These are phyloP conservation scores for Schizotus pectinicornis DNA, from an alignment of 2,888 invertebrate genomes.

Conservation along the genomic window DNA sequence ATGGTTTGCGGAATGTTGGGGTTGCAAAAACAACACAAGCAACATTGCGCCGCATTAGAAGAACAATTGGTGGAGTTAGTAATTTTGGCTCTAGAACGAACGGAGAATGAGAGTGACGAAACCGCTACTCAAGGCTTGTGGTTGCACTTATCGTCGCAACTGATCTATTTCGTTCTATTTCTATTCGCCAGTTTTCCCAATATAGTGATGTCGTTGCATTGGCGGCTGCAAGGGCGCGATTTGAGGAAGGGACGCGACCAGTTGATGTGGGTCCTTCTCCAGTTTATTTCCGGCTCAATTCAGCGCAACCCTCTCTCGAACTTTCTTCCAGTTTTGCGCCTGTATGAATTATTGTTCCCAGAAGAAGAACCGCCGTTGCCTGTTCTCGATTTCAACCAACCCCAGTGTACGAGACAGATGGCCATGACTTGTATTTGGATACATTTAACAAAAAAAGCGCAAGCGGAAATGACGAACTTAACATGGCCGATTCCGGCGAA, in stretches of 20 bases:
- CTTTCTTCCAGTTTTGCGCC: constrained; percentile 86
- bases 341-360: constrained; percentile 91
- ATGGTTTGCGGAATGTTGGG: constrained; percentile 96
- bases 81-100: constrained; percentile 90
- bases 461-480: constrained; percentile 77
- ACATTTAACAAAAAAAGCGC: constrained; percentile 92
- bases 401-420: constrained; percentile 88
- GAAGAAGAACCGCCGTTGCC: constrained; percentile 89
- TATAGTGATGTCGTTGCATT: constrained; percentile 87
- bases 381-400: constrained; percentile 86
- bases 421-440: constrained; percentile 97
- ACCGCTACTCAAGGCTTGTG: constrained; percentile 82
- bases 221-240: constrained; percentile 67
- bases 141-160: constrained; percentile 91
- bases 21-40: constrained; percentile 83
- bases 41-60: constrained; percentile 81
- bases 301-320: constrained; percentile 91
- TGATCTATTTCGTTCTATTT: constrained; percentile 93
- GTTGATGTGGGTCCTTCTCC: constrained; percentile 98
- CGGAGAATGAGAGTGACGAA: constrained; percentile 69
- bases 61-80: constrained; percentile 92
- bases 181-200: constrained; percentile 94
- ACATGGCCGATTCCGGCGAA: constrained; percentile 53
- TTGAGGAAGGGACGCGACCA: constrained; percentile 92
- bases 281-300: constrained; percentile 96